A percentile compares a stretch with the other conserved stretches of the same genome.
phyloP scores from a whole-genome alignment of 1,140 invertebrate species.

The Mercenaria mercenaria region DNA sequence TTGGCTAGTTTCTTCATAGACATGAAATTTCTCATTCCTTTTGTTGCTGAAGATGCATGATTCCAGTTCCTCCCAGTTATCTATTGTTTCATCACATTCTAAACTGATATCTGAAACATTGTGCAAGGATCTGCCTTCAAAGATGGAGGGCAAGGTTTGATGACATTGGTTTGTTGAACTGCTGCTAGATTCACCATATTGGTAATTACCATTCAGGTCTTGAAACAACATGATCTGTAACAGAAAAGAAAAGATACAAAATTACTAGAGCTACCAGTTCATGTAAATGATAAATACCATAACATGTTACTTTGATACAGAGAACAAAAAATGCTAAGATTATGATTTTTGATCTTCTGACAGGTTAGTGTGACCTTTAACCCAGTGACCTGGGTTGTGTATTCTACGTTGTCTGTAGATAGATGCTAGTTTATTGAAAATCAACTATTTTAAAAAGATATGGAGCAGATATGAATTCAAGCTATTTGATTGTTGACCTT shows the following conservation, averaged over 20 bases:
- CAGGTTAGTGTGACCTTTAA: too few relatives aligned
- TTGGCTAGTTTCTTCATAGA: neutral
- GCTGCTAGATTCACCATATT: neutral
- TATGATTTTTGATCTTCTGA: too few relatives aligned
- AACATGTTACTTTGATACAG: too few relatives aligned
- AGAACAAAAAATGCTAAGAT: neutral
- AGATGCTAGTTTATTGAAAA: too few relatives aligned
- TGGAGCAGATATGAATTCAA: too few relatives aligned
- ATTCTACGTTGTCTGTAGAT: too few relatives aligned
- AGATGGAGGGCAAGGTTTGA: neutral
- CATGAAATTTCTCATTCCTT: constrained; percentile 25
- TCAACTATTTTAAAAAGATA: too few relatives aligned
- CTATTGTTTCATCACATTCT: constrained; percentile 42
- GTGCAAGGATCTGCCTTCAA: neutral
- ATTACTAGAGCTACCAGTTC: too few relatives aligned
- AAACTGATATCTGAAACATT: constrained; percentile 52
- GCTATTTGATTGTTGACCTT: too few relatives aligned
- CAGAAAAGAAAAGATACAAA: neutral
- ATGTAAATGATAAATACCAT: neutral
- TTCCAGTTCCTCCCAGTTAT: constrained; percentile 49
- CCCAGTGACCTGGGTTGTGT: too few relatives aligned
- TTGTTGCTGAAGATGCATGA: constrained; percentile 5
- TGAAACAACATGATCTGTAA: constrained; percentile 26
- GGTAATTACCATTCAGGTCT: constrained; percentile 9
- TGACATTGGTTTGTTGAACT: neutral